phyloP scores from a whole-genome alignment of 2,113 vertebrate species.

The Ramphastos sulfuratus region DNA sequence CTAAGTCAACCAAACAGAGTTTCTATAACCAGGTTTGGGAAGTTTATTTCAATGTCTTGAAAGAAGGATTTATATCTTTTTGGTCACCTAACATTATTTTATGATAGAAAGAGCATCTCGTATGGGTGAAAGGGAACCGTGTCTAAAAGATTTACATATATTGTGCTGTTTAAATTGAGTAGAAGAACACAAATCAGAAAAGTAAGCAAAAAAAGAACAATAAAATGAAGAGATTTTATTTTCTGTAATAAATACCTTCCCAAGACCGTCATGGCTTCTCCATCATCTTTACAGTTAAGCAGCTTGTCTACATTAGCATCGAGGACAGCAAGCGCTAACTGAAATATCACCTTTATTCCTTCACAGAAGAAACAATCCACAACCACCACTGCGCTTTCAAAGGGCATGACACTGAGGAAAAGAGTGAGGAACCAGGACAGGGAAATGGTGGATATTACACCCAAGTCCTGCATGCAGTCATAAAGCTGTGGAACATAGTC shows the following conservation, averaged over 20 bases:
- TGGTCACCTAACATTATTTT: not conserved
- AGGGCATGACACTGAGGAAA: conserved; percentile 98
- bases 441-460: conserved; percentile 97
- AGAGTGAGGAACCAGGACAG: conserved; percentile 99
- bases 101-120: not conserved
- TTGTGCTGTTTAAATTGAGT: not conserved
- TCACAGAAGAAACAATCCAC: conserved; percentile 99
- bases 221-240: not conserved
- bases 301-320: conserved; percentile 96
- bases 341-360: conserved; percentile 99
- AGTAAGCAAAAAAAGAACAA: not conserved
- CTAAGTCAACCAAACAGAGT: not conserved
- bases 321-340: conserved; percentile 93
- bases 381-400: conserved; percentile 96
- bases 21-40: not conserved
- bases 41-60: not conserved
- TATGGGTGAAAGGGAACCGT: not conserved
- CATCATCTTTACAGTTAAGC: conserved; percentile 95
- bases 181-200: not conserved
- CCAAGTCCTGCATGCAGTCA: conserved; percentile 98
- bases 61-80: not conserved
- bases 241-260: conserved; percentile 83
- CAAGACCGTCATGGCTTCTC: conserved; percentile 97
- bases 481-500: conserved; percentile 97
- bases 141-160: not conserved